Conservation (phyloP, 2,888 invertebrate genomes). For the Lottia scabra region DNA sequence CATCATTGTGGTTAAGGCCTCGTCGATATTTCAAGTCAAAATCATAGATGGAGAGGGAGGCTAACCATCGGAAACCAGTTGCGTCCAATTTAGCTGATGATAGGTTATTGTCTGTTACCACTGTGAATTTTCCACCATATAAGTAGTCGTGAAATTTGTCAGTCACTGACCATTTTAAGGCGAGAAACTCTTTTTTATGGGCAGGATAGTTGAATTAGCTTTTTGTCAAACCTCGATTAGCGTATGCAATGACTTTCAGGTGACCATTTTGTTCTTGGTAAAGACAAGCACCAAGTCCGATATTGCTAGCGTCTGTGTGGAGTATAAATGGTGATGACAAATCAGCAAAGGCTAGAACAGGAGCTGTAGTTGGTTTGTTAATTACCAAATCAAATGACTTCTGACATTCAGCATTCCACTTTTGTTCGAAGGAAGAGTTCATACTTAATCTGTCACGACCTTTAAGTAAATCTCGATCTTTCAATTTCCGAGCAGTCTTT, state of each 20-base stretch:
- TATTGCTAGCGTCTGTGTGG: background rate
- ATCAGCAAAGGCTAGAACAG: background rate
- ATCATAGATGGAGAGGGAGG: background rate
- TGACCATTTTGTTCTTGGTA: conserved; percentile 25
- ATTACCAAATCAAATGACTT: background rate
- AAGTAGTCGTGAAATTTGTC: conserved; percentile 26
- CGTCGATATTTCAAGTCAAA: background rate
- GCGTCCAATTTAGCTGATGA: background rate
- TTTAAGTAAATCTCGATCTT: background rate
- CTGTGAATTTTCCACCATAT: conserved; percentile 23
- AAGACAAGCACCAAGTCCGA: conserved; percentile 24
- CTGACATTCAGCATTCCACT: background rate
- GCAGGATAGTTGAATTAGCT: conserved; percentile 27
- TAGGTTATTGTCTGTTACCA: conserved; percentile 35
- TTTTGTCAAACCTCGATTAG: conserved; percentile 28
- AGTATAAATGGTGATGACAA: background rate
- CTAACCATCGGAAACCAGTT: background rate
- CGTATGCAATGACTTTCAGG: conserved; percentile 32
- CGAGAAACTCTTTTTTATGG: conserved; percentile 30
- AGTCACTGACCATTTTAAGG: conserved; percentile 29
- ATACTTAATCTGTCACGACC: background rate
- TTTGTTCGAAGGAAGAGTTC: background rate
- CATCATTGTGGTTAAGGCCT: conserved; percentile 6
- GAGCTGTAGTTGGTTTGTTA: background rate
- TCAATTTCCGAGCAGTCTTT: background rate